Base-by-base conservation (phyloP, 2,113 vertebrate species). In the Hypocryptadius cinnamomeus region DNA sequence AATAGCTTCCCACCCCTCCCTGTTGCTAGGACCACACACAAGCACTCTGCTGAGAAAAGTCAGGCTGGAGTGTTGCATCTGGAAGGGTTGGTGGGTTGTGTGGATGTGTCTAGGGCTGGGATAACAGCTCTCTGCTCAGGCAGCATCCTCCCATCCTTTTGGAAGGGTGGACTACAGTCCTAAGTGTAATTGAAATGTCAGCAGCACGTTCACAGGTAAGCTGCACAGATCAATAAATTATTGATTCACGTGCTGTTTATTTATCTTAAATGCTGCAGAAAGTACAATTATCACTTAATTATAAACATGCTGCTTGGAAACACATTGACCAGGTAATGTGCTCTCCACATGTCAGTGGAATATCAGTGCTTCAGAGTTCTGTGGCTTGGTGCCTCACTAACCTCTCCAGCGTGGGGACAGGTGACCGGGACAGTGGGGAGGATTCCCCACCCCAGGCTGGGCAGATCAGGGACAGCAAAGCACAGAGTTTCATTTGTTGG, bases 211-310 rank as follows among this genome's bases (percentile, higher is more conserved):
- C 96, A 85, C 92, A 97, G 92, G 96, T 97, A 96, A 96, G 85
- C 95, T 92, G 92, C 87, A 86, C 94, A 70, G 96, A 97, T 98
- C 94, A 68, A 97, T 97, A 95, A 66, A 27, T 54, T 97, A 97
- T 97, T 95, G 97, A 97, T 97, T 96, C 89, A 89, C 22, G 57
- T 92, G 94, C 90, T 96, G 92, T 96, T 97, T 97, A 95, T 96
- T 97, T 97, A 90, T 95, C 92, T 95, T 96, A 90, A 93, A 95
- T 69, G 56, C 92, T 90, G 81, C 80, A 97, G 94, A 96, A 96
- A 97, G 94, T 93, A 94, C 95, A 97, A 97, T 97, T 97, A 96
- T 95, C 92, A 24, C 96, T 98, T 97, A 96, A 97, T 98, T 98
- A 97, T 95, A 96, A 97, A 95, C 95, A 96, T 65, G 69, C 95